A percentile compares a stretch with the other conserved stretches of the same genome.
Evolutionary conservation across 2,113 vertebrate species (phyloP).

Genomic region (Heliornis fulica): DNA sequence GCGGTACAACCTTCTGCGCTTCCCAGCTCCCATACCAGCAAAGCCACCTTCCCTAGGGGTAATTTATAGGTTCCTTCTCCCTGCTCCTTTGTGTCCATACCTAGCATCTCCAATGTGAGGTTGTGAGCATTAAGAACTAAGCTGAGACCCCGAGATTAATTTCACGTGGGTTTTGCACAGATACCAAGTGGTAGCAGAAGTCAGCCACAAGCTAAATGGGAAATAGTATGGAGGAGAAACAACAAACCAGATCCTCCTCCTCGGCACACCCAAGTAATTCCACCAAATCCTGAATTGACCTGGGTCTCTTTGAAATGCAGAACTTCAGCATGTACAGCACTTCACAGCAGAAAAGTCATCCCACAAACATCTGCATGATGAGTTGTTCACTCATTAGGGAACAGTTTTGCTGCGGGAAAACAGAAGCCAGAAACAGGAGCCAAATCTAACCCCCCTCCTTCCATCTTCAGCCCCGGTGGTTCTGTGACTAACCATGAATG

Average conservation of each 20-base stretch:
- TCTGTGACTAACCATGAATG: neutral
- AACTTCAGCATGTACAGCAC: neutral
- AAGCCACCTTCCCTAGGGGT: neutral
- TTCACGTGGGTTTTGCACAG: neutral
- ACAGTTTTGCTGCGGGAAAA: neutral
- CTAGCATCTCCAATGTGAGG: neutral
- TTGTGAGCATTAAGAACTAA: neutral
- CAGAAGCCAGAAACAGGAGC: neutral
- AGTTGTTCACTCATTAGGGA: neutral
- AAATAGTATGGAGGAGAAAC: neutral
- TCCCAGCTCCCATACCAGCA: neutral
- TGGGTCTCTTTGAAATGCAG: neutral
- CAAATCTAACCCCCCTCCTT: neutral
- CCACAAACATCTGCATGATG: neutral
- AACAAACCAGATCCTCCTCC: neutral
- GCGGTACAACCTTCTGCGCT: neutral
- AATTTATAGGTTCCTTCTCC: neutral
- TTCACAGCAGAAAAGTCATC: neutral
- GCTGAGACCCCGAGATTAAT: neutral
- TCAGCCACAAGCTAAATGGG: neutral
- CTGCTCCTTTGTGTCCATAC: neutral
- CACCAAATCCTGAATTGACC: neutral
- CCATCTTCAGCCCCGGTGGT: neutral
- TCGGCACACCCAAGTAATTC: neutral
- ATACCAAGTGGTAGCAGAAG: neutral